Evolutionary conservation across 2,797 vertebrate genomes (phyloP).

Genomic region (Toxotes lorentzi): DNA sequence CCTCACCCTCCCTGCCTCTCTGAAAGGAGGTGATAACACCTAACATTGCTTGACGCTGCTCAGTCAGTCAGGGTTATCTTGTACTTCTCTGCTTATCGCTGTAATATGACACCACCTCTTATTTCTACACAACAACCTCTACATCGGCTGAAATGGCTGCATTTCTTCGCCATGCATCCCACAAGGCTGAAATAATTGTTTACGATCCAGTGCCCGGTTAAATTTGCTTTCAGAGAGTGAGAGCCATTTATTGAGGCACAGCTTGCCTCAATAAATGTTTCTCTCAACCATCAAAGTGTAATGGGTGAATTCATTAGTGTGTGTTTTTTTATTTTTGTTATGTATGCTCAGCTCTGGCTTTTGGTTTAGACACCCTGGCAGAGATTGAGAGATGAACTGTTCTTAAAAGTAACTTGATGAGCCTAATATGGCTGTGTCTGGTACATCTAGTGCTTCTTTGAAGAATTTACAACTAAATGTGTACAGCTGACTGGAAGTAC

Average conservation of each 20-base stretch:
- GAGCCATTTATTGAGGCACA: conserved; percentile 33
- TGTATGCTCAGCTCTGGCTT: conserved; percentile 12
- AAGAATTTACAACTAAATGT: conserved; percentile 7
- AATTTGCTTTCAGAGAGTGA: conserved; percentile 57
- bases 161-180: conserved; percentile 27
- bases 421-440: not conserved
- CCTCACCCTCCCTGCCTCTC: conserved; percentile 35
- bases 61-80: conserved; percentile 80
- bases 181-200: conserved; percentile 61
- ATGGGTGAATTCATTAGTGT: conserved; percentile 50
- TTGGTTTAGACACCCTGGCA: conserved; percentile 41
- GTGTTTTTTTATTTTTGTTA: conserved; percentile 8
- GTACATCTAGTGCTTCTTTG: conserved; percentile 9
- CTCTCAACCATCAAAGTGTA: conserved; percentile 31
- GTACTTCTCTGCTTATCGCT: conserved; percentile 75
- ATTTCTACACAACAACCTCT: conserved; percentile 64
- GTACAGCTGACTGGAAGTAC: not conserved
- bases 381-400: conserved; percentile 39
- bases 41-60: conserved; percentile 36
- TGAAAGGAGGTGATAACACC: conserved; percentile 71
- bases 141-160: conserved; percentile 42
- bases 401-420: conserved; percentile 19
- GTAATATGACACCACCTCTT: conserved; percentile 79
- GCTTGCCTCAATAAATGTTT: conserved; percentile 53
- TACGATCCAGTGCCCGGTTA: conserved; percentile 51